phyloP scores from a whole-genome alignment of 2,797 vertebrate genomes.

The Typhlichthys subterraneus region DNA sequence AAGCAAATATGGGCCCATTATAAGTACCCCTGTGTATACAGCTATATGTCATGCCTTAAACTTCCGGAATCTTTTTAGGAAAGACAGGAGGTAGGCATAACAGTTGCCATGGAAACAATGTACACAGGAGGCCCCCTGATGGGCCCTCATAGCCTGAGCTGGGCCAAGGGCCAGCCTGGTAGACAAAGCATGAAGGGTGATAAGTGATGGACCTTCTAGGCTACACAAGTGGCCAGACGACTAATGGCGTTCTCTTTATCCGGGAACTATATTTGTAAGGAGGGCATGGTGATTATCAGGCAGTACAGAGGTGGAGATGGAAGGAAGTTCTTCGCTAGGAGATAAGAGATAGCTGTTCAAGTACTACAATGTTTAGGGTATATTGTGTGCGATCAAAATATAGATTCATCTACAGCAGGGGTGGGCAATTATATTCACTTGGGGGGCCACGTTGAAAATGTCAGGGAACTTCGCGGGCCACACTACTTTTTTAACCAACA shows the following conservation, averaged over 20 bases:
- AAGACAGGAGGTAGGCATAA: constrained; percentile 76
- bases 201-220: constrained; percentile 76
- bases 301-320: constrained; percentile 65
- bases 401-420: too few relatives aligned
- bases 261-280: constrained; percentile 75
- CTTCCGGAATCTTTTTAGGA: constrained; percentile 72
- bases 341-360: constrained; percentile 40
- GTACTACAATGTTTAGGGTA: background rate
- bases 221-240: constrained; percentile 72
- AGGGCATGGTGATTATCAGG: constrained; percentile 73
- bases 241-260: constrained; percentile 83
- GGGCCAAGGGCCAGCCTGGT: constrained; percentile 63
- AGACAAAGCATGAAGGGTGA: constrained; percentile 75
- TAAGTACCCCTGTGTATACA: constrained; percentile 75
- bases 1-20: constrained; percentile 70
- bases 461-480: too few relatives aligned
- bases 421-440: too few relatives aligned
- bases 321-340: constrained; percentile 26
- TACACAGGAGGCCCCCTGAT: constrained; percentile 51
- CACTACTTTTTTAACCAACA: too few relatives aligned
- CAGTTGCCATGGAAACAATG: constrained; percentile 51
- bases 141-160: constrained; percentile 67
- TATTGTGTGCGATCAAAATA: background rate
- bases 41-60: constrained; percentile 74
- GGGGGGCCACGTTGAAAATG: too few relatives aligned